Base-by-base conservation (phyloP, 2,113 vertebrate genomes). In the Amphiprion percula region DNA sequence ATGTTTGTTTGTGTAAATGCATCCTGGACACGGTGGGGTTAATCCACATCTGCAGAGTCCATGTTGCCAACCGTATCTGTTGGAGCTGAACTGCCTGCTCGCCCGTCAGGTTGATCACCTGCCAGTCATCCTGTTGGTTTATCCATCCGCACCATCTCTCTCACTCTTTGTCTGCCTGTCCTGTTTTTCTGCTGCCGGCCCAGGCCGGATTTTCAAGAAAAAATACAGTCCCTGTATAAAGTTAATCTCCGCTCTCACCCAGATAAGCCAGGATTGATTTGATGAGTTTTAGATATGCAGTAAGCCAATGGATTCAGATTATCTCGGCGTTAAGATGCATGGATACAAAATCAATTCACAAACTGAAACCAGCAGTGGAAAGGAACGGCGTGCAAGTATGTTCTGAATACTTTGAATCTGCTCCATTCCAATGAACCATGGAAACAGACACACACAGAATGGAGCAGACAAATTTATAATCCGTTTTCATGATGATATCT, bases 241-340 rank as follows among this genome's bases (percentile, higher is more conserved):
- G 26, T 74, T 79, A 69, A 86, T 82, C 69, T 70, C 39, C 53
- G 50, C 23, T 49, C 68, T 17, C 60, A 74, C 55, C 11, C 11
- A 2, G 44, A 37, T 69, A 49, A 87, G 58, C 83, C 44, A 5
- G n/a, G 15, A 19, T 62, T 68, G 54, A 73, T 79, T 59, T 85
- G 55, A 76, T 83, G 66, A 46, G 39, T 58, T 85, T 67, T 12
- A 54, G 28, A 85, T 71, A 54, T 14, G 21, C 33, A 71, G 52
- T 24, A 16, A 84, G 52, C 16, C 37, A 52, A 4, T 60, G 60
- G 19, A 37, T 58, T 65, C 16, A 28, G 66, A 60, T 82, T 28
- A 52, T 46, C 0, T 50, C 3, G 5, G 16, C 4, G 8, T 12
- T 61, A 2, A 46, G 28, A 46, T 60, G 55, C 47, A 30, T 30